phyloP scores from a whole-genome alignment of 2,113 vertebrate species.

The Pterophyllum scalare region DNA sequence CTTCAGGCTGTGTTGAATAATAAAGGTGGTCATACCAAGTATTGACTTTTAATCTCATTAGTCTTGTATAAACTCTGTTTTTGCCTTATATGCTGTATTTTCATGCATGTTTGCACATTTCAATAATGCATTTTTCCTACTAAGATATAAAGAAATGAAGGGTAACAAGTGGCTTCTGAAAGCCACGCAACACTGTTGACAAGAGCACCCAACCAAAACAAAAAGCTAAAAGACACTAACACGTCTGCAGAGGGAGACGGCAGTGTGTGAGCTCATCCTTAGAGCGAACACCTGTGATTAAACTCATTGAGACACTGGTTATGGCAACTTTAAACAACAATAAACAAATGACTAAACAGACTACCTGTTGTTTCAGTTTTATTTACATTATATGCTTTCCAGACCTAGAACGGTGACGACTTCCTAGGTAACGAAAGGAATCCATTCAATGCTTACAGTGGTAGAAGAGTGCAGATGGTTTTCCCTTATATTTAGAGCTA shows the following conservation, averaged over 20 bases:
- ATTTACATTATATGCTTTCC: constrained; percentile 25
- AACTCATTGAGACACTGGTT: background rate
- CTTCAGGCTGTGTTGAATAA: too few species aligned
- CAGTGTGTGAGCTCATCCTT: background rate
- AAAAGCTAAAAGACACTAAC: background rate
- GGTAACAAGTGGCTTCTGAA: background rate
- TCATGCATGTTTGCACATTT: too few species aligned
- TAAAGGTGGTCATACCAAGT: too few species aligned
- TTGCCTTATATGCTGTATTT: too few species aligned
- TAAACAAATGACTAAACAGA: background rate
- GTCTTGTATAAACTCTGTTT: too few species aligned
- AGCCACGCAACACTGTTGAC: background rate
- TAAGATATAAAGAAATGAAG: too few species aligned
- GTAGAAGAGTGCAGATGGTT: background rate
- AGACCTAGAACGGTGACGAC: background rate
- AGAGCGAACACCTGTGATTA: background rate
- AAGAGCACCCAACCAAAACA: background rate
- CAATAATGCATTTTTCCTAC: too few species aligned
- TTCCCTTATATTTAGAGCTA: constrained; percentile 1
- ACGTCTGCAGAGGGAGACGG: background rate
- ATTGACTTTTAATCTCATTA: too few species aligned
- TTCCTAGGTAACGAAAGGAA: background rate
- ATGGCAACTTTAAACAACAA: background rate
- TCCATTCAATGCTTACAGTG: background rate
- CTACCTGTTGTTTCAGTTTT: background rate